Base-by-base conservation (phyloP, 2,797 vertebrate species). In the Craterocephalus amniculus region DNA sequence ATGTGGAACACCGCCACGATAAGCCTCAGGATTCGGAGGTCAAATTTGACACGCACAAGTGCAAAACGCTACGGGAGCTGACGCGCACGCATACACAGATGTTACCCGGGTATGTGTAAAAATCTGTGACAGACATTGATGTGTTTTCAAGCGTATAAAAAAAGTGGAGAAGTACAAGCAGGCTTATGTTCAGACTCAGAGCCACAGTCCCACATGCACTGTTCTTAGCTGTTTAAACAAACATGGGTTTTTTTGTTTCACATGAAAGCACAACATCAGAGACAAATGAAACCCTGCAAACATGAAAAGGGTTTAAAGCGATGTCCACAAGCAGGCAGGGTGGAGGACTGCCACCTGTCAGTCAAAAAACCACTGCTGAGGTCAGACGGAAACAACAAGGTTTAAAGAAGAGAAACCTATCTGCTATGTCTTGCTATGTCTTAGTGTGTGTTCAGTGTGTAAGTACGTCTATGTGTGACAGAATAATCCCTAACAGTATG, bases 21-120 rank as follows among this genome's bases (percentile, higher is more conserved):
- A 94, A 95, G 95, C 94, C 94, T 89, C 83, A 67, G 94, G 94
- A 95, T 93, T 94, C 92, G 90, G 95, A 96, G 96, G 96, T 96
- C 95, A 95, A 92, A 90, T 91, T 74, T 70, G 61, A 87, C 85
- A 77, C 83, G 83, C 84, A 80, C 70, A 86, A 78, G 72, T 27
- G 58, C 85, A 77, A 71, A 71, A 67, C 68, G 62, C 27, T 59
- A 60, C 9, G 68, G 52, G 60, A 76, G 72, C 57, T 56, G 64
- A 81, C 70, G 62, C 48, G 45, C 40, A 31, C 32, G 27, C 27
- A 2, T 14, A 66, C 45, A n/a, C 40, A 69, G 52, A 40, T 62
- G 29, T 67, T 63, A 71, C 70, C 76, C 29, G 59, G 67, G 73
- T 60, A 69, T 63, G 64, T 31, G 57, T 16, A 70, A 49, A 67